phyloP scores from a whole-genome alignment of 1,140 invertebrate genomes.

The Vanessa tameamea region DNA sequence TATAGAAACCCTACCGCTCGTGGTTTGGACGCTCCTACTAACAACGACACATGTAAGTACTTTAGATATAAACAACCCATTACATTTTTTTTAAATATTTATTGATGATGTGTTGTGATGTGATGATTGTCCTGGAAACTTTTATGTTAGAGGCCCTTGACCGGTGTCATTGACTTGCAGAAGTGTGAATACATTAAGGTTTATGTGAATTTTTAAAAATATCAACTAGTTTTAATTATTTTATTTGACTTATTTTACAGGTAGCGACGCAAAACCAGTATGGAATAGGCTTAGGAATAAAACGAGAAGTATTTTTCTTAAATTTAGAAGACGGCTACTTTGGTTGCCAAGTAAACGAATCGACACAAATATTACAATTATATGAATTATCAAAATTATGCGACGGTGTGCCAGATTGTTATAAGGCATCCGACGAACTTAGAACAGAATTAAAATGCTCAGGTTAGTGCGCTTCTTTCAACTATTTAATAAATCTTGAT shows the following conservation, averaged over 20 bases:
- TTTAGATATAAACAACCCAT: not conserved
- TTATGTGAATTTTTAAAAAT: slow-evolving; percentile 10
- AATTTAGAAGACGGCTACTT: slow-evolving; percentile 98
- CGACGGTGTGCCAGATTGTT: slow-evolving; percentile 94
- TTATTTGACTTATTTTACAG: slow-evolving; percentile 73
- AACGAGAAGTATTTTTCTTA: slow-evolving; percentile 96
- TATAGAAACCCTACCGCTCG: slow-evolving; percentile 77
- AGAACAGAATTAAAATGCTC: slow-evolving; percentile 95
- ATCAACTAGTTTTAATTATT: not conserved
- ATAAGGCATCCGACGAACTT: slow-evolving; percentile 94
- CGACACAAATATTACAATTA: slow-evolving; percentile 95
- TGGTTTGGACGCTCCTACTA: slow-evolving; percentile 77
- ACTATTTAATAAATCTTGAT: not conserved
- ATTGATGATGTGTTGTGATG: not conserved
- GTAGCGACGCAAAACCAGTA: slow-evolving; percentile 87
- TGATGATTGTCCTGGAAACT: not conserved
- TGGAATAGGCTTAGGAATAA: slow-evolving; percentile 89
- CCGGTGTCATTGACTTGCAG: slow-evolving; percentile 32
- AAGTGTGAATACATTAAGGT: slow-evolving; percentile 17
- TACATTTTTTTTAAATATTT: not conserved
- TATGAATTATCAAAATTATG: slow-evolving; percentile 97
- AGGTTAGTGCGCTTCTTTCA: slow-evolving; percentile 82
- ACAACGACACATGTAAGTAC: slow-evolving; percentile 80
- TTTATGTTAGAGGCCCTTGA: slow-evolving; percentile 31
- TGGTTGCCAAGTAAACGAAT: slow-evolving; percentile 98